phyloP scores from a whole-genome alignment of 2,797 vertebrate genomes.

The Pantherophis vulpinus region DNA sequence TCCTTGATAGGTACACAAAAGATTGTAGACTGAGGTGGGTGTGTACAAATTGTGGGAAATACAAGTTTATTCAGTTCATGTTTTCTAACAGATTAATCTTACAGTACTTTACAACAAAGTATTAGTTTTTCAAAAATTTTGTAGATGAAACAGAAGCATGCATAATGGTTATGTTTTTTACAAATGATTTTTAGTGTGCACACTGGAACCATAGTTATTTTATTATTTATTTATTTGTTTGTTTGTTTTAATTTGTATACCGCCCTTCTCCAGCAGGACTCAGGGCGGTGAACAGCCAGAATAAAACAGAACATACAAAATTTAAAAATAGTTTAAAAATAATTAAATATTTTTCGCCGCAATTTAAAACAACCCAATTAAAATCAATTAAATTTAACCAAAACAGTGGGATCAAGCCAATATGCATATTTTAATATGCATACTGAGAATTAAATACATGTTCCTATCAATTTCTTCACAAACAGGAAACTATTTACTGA shows the following conservation, averaged over 20 bases:
- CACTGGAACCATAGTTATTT: background rate
- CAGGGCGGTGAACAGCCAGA: no score
- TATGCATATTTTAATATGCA: background rate
- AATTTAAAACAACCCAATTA: no score
- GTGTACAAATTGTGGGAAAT: background rate
- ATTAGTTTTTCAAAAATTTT: background rate
- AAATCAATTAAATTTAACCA: no score
- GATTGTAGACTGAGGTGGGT: background rate
- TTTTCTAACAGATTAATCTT: background rate
- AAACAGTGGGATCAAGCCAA: no score
- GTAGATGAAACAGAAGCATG: background rate
- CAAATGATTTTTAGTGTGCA: background rate
- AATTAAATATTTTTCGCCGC: no score
- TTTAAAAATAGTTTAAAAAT: no score
- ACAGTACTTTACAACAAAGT: background rate
- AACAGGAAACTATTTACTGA: background rate
- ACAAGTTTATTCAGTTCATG: background rate
- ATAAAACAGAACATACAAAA: no score
- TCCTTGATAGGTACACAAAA: background rate
- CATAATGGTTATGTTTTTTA: background rate
- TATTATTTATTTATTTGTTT: no score
- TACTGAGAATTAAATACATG: background rate
- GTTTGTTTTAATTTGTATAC: no score
- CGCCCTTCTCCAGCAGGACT: no score
- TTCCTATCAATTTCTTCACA: background rate